Percentiles rank a stretch among this genome's conserved stretches.
These are phyloP conservation scores for Sericinus montela DNA, from an alignment of 2,888 invertebrate genomes.

Conservation along the genomic window DNA sequence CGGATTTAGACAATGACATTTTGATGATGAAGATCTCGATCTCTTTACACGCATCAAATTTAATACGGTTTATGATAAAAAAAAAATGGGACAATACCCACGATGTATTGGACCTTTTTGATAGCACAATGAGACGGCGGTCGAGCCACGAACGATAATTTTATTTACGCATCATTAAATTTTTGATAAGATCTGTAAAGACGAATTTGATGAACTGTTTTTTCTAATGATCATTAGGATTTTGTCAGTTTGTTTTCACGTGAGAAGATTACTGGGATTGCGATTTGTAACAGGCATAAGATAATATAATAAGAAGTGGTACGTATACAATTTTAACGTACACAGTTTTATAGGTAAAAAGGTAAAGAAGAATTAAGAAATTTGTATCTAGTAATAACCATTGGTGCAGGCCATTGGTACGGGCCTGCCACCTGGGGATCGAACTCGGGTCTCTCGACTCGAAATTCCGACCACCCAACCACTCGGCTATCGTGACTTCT, in stretches of 20 bases:
- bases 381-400: too few relatives aligned
- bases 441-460: too few relatives aligned
- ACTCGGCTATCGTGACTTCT: too few relatives aligned
- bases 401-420: too few relatives aligned
- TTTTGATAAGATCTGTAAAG: slow-evolving; percentile 51
- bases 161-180: slow-evolving; percentile 63
- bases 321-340: too few relatives aligned
- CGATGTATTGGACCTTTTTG: slow-evolving; percentile 44
- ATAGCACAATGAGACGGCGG: slow-evolving; percentile 32
- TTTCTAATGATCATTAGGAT: slow-evolving; percentile 21
- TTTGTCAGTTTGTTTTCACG: slow-evolving; percentile 20
- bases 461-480: too few relatives aligned
- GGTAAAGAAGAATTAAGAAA: too few relatives aligned
- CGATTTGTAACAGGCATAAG: too few relatives aligned
- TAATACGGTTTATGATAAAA: slow-evolving; percentile 36
- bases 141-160: slow-evolving; percentile 53
- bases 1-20: slow-evolving; percentile 60
- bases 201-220: slow-evolving; percentile 36
- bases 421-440: too few relatives aligned
- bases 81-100: slow-evolving; percentile 39
- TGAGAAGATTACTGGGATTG: slow-evolving; percentile 19
- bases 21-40: slow-evolving; percentile 46
- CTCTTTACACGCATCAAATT: slow-evolving; percentile 32
- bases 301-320: too few relatives aligned
- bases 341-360: too few relatives aligned